Evolutionary conservation across 2,797 vertebrate genomes (phyloP), one percentile per base, ranked within the genome.

Genomic region (Acanthornis magna): DNA sequence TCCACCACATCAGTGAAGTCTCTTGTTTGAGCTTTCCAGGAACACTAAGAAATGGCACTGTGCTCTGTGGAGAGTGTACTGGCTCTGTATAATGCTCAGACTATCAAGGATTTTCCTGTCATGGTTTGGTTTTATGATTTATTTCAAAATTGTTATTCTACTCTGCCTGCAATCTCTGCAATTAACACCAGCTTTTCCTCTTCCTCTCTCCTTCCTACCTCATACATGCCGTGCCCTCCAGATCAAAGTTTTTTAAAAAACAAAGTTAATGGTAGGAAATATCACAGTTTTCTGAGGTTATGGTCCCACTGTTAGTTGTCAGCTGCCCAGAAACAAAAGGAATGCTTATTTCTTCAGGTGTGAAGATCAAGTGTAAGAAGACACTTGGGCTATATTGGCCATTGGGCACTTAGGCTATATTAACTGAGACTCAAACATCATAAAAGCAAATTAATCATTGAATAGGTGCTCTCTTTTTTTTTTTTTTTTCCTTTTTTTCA

Each of bases 51-150:
- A 85, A 50, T 2, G 7, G 23, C 36, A 68, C n/a, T 15, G 13
- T 66, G 48, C 71, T 93, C 60, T 70, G 47, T 47, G n/a, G 36
- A 73, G n/a, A 45, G 13, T 0, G 2, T 55, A 6, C 40, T 79
- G 48, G 26, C 73, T 66, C 43, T 70, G 7, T 32, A 27, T 38
- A 75, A 13, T 55, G 40, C 55, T 81, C 62, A 70, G 71, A 42
- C 55, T 88, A 53, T 86, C 54, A 95, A 94, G 82, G 83, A 90
- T 85, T 90, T 95, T 95, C 95, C 95, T 96, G 90, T 95, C 95
- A 86, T 91, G 85, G 23, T 91, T 95, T 75, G 26, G 70, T 84
- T 84, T 55, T 58, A 53, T 86, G 93, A 95, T 91, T 94, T 91
- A 88, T 95, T 88, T 93, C 73, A 88, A 78, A 93, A 42, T 77